Percentiles rank a stretch among this genome's conserved stretches.
Evolutionary conservation across 2,888 invertebrate genomes (phyloP).

Genomic region (Sepiola atlantica): DNA sequence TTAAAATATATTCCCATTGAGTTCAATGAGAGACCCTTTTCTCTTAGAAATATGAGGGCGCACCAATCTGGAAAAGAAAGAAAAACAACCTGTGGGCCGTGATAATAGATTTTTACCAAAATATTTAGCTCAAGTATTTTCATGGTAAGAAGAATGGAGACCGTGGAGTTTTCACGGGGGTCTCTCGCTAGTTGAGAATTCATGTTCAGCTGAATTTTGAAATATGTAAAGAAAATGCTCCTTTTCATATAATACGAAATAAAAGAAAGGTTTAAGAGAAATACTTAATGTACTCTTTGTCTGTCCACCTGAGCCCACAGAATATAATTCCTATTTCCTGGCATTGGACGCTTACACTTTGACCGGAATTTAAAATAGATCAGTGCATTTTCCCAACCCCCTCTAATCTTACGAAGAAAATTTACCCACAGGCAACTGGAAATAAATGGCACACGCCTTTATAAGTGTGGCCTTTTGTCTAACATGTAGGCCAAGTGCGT

Average conservation of each 20-base stretch:
- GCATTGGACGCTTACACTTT: not conserved
- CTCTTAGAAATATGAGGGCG: no score
- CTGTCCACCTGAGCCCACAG: not conserved
- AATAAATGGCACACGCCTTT: not conserved
- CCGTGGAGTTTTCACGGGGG: no score
- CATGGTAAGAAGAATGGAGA: no score
- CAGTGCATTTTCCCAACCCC: not conserved
- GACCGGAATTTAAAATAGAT: not conserved
- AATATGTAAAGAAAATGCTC: not conserved
- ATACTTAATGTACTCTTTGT: not conserved
- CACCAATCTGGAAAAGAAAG: no score
- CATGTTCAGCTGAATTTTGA: not conserved
- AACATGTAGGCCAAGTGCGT: not conserved
- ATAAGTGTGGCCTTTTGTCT: not conserved
- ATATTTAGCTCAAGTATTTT: no score
- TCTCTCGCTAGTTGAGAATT: not conserved
- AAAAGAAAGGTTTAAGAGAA: not conserved
- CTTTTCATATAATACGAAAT: no score
- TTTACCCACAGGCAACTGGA: not conserved
- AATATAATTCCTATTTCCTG: not conserved
- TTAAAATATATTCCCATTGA: no score
- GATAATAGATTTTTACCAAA: no score
- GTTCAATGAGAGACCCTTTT: no score
- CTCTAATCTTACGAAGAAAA: not conserved
- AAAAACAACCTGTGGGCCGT: no score